These are phyloP conservation scores for Phania funesta DNA, from an alignment of 2,888 invertebrate genomes.

Conservation along the genomic window DNA sequence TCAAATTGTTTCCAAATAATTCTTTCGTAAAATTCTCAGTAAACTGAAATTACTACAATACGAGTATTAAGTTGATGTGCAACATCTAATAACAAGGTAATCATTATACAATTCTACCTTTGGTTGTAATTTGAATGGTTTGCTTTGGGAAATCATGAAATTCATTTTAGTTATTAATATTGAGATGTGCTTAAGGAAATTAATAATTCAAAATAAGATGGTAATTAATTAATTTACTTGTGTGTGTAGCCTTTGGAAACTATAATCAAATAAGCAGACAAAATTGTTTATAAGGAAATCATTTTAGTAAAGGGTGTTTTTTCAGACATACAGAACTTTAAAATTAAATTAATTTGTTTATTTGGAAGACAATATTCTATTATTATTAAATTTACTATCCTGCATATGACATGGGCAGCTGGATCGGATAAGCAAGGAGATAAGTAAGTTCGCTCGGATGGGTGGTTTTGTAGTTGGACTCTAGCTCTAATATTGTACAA, in stretches of 20 bases:
- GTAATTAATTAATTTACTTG: background rate
- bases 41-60: background rate
- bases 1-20: background rate
- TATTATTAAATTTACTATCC: too few relatives aligned
- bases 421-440: too few relatives aligned
- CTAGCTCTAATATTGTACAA: too few relatives aligned
- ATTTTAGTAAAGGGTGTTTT: too few relatives aligned
- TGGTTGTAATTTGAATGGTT: background rate
- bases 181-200: background rate
- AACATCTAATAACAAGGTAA: background rate
- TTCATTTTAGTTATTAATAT: conserved; percentile 23
- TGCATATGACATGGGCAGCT: too few relatives aligned
- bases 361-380: too few relatives aligned
- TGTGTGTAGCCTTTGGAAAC: background rate
- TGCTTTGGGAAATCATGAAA: background rate
- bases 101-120: background rate
- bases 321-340: too few relatives aligned
- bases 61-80: background rate
- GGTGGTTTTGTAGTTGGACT: too few relatives aligned
- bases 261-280: background rate
- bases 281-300: too few relatives aligned
- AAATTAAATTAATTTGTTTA: too few relatives aligned
- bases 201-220: background rate
- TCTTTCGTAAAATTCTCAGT: background rate
- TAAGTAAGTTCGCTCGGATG: too few relatives aligned